A percentile compares a stretch with the other conserved stretches of the same genome.
phyloP scores from a whole-genome alignment of 2,797 vertebrate species.

The Neopelma chrysocephalum region DNA sequence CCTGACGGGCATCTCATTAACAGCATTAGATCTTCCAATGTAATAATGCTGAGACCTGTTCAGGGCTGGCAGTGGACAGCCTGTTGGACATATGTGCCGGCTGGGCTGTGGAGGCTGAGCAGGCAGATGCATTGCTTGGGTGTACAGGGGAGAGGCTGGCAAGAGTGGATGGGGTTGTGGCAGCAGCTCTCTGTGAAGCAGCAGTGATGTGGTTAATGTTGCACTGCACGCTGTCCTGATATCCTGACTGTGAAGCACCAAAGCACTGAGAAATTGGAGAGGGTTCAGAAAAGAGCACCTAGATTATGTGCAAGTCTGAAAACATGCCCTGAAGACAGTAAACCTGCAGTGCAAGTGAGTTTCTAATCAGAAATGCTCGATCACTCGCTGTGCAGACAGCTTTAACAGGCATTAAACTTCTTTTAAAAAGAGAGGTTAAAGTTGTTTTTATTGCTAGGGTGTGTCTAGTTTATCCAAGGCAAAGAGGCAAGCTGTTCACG shows the following conservation, averaged over 20 bases:
- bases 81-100: fast-evolving
- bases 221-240: background rate
- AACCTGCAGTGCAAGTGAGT: background rate
- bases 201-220: background rate
- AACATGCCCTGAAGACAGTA: background rate
- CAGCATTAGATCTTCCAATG: background rate
- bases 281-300: background rate
- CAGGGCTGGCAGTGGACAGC: background rate
- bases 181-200: background rate
- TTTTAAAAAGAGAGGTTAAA: background rate
- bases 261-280: background rate
- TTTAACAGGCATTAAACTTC: background rate
- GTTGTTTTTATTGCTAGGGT: background rate
- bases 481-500: background rate
- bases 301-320: background rate
- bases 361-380: background rate
- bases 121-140: background rate
- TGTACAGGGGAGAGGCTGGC: background rate
- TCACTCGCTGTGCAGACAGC: background rate
- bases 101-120: background rate
- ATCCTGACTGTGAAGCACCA: background rate
- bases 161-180: background rate
- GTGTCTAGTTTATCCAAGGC: background rate
- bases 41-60: fast-evolving
- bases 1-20: fast-evolving